Conservation (phyloP, 2,113 vertebrate species). For the Agelaius phoeniceus region DNA sequence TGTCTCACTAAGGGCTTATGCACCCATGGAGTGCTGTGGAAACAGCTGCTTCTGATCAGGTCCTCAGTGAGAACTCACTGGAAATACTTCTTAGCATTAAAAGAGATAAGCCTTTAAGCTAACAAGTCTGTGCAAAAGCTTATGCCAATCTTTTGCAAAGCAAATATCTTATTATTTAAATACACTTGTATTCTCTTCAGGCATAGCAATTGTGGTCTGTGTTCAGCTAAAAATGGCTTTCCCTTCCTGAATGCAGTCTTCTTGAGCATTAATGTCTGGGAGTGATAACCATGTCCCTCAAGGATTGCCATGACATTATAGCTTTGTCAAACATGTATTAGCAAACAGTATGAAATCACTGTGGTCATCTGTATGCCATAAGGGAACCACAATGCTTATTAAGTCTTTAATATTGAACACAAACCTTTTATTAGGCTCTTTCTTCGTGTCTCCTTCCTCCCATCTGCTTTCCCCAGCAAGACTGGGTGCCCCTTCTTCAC, state of each 20-base stretch:
- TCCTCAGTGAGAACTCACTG: background rate
- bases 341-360: background rate
- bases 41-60: conserved; percentile 34
- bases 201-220: background rate
- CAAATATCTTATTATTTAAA: conserved; percentile 56
- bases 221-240: background rate
- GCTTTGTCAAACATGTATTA: background rate
- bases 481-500: background rate
- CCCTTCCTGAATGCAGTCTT: background rate
- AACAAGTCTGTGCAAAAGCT: conserved; percentile 3
- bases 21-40: background rate
- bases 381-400: background rate
- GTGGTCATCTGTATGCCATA: background rate
- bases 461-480: background rate
- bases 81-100: conserved; percentile 17
- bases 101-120: conserved; percentile 60
- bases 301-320: background rate
- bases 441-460: background rate
- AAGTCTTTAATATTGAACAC: background rate
- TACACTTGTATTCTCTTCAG: conserved; percentile 37
- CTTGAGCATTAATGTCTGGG: background rate
- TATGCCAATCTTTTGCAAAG: conserved; percentile 41
- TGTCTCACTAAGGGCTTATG: conserved; percentile 25
- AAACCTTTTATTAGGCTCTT: background rate
- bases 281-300: background rate